Percentiles rank a stretch among this genome's conserved stretches.
phyloP scores from a whole-genome alignment of 1,140 invertebrate genomes.

The Bombus picipes region DNA sequence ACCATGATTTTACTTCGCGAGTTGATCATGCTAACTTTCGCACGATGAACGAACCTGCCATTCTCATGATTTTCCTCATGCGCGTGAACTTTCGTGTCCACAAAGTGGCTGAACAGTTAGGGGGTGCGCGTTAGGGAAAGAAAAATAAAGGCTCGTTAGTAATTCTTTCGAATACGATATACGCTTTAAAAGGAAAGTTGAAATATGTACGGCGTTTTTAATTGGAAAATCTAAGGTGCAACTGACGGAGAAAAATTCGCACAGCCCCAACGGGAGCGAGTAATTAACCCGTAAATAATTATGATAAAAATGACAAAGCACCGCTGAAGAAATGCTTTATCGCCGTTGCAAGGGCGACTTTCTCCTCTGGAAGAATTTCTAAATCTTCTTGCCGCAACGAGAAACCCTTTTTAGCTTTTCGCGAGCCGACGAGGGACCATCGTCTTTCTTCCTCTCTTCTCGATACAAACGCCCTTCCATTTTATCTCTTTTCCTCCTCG shows the following conservation, averaged over 20 bases:
- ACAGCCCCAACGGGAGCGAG: conserved; percentile 9
- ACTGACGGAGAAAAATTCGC: conserved; percentile 1
- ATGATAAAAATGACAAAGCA: conserved; percentile 81
- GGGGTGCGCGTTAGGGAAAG: neutral
- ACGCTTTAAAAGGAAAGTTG: neutral
- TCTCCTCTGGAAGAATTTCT: conserved; percentile 60
- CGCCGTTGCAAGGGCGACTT: conserved; percentile 57
- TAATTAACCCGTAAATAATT: conserved; percentile 81
- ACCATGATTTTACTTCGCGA: conserved; percentile 53
- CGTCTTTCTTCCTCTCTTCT: conserved; percentile 33
- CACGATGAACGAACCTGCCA: conserved; percentile 51
- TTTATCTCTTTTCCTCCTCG: conserved; percentile 42
- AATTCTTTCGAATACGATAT: conserved; percentile 34
- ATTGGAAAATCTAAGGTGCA: conserved; percentile 3
- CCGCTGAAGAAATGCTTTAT: conserved; percentile 73
- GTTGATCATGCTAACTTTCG: conserved; percentile 64
- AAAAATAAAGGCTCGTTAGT: neutral
- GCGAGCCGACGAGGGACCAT: conserved; percentile 24
- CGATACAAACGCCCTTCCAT: conserved; percentile 46
- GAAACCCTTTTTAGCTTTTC: conserved; percentile 69
- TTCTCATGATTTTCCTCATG: conserved; percentile 52
- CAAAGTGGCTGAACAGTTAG: neutral
- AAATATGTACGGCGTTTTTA: neutral
- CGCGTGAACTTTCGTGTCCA: conserved; percentile 5
- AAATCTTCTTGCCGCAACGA: conserved; percentile 70